Evolutionary conservation across 2,797 vertebrate genomes (phyloP).

Genomic region (Pseudopleuronectes americanus): DNA sequence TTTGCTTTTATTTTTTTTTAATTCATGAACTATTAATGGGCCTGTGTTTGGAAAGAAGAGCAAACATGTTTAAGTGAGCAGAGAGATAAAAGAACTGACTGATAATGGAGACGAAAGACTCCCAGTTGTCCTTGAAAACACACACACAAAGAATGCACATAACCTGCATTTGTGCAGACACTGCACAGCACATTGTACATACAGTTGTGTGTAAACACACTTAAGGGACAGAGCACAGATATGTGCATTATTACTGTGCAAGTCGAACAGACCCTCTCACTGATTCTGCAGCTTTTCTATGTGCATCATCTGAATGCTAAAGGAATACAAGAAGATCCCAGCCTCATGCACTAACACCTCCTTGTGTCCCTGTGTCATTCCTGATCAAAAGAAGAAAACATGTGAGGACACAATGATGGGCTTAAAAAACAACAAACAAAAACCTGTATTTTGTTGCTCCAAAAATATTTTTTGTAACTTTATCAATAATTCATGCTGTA

Average conservation of each 20-base stretch:
- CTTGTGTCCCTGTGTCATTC: conserved; percentile 2
- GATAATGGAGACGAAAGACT: conserved; percentile 53
- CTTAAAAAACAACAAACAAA: conserved; percentile 9
- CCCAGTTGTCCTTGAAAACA: conserved; percentile 49
- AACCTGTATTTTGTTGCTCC: background rate
- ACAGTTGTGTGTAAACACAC: conserved; percentile 29
- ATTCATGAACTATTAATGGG: conserved; percentile 75
- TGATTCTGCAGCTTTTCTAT: conserved; percentile 19
- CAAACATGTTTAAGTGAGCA: conserved; percentile 73
- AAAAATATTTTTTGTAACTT: conserved; percentile 15
- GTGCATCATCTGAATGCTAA: background rate
- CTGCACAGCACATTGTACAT: background rate
- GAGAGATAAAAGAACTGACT: conserved; percentile 58
- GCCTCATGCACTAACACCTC: conserved; percentile 1
- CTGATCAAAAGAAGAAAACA: background rate
- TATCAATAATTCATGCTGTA: background rate
- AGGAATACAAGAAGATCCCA: background rate
- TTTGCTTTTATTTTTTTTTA: conserved; percentile 44
- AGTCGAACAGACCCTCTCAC: background rate
- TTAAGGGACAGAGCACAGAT: background rate
- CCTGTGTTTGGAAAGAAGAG: conserved; percentile 66
- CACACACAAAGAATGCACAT: conserved; percentile 25
- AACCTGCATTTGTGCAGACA: conserved; percentile 19
- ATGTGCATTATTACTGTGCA: conserved; percentile 6
- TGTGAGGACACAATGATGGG: background rate